Evolutionary conservation across 2,113 vertebrate species (phyloP), one percentile per base, ranked within the genome.

Genomic region (Trichomycterus rosablanca): DNA sequence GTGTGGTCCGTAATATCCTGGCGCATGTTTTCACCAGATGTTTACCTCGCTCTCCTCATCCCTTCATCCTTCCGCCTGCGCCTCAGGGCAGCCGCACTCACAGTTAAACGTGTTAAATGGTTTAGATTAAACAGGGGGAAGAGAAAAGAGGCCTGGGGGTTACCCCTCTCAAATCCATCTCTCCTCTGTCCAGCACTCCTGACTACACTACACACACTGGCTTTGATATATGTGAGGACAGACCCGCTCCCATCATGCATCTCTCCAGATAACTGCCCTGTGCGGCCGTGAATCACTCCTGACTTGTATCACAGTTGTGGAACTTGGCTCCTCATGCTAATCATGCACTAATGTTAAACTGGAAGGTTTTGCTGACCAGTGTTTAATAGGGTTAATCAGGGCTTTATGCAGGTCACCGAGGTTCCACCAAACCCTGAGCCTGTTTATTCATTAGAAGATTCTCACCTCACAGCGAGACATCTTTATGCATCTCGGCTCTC

Each of bases 1-100:
- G 48, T 57, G 64, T 50, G 39, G 52, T 48, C 48, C 57, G 58
- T 14, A 16, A 59, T 51, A 7, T 15, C 19, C 28, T 30, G 20
- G 52, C 34, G 15, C 71, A 68, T 35, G 28, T 68, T 66, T 71
- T 15, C 37, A 51, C 60, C 74, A 73, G 51, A 71, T 62, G 67
- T 66, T 71, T 32, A 19, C 35, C 39, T 35, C 22, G 54, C 32
- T 12, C 10, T 32, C 5, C 11, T 69, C 22, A 12, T 59, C 63
- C 57, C 35, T 19, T 19, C 46, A 56, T 26, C 37, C 18, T 61
- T 7, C 26, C 26, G 26, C 3, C 12, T 28, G 61, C 69, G 46
- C 51, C 46, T 62, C 19, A 12, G 54, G 48, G 37, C 66, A 37
- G 42, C 45, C 51, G 32, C 34, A 11, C 11, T 44, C 52, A 34